Evolutionary conservation across 2,113 vertebrate genomes (phyloP).

Genomic region (Cochlearius cochlearius): DNA sequence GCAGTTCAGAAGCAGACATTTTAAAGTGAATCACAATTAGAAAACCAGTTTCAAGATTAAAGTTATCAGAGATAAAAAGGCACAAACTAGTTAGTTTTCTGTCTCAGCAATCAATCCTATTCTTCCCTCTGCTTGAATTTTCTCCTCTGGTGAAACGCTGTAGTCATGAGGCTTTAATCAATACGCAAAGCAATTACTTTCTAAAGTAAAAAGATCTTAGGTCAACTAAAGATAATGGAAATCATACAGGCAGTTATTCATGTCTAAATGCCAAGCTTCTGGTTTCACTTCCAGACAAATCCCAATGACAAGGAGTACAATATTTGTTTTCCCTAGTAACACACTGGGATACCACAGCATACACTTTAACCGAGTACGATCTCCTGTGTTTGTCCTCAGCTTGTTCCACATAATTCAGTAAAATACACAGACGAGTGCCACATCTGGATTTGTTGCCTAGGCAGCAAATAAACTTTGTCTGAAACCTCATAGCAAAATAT

Average conservation of each 20-base stretch:
- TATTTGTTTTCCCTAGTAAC: conserved; percentile 47
- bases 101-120: not conserved
- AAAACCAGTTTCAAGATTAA: not conserved
- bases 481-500: conserved; percentile 2
- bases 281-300: conserved; percentile 27
- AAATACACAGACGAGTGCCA: conserved; percentile 70
- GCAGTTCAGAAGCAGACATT: not conserved
- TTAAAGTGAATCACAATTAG: not conserved
- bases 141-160: not conserved
- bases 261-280: conserved; percentile 6
- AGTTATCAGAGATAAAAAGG: not conserved
- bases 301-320: not conserved
- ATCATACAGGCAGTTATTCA: not conserved
- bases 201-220: conserved; percentile 33
- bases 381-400: conserved; percentile 6
- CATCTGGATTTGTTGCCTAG: conserved; percentile 72
- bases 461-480: conserved; percentile 50
- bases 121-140: not conserved
- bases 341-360: not conserved
- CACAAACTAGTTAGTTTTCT: not conserved
- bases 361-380: not conserved
- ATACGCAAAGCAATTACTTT: not conserved
- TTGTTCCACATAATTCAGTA: conserved; percentile 41
- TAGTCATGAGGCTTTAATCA: not conserved
- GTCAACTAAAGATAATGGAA: not conserved